Base-by-base conservation (phyloP, 2,113 vertebrate species). In the Hippocampus comes region DNA sequence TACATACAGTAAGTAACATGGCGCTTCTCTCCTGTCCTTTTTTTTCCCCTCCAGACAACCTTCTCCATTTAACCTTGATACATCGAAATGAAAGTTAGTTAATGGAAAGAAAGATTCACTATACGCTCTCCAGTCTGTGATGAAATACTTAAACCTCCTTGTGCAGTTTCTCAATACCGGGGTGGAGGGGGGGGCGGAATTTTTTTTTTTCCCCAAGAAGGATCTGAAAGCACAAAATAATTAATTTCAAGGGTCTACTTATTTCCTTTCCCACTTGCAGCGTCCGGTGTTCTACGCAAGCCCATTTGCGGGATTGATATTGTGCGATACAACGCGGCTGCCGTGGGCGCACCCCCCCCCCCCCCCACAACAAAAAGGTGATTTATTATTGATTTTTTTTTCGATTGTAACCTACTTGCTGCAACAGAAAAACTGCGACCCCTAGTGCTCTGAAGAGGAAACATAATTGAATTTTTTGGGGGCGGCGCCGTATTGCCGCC, bases 241-340 rank as follows among this genome's bases (percentile, higher is more conserved):
- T 86, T 80, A 6, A 84, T 85, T 85, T 77, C 15, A 21, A 14
- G 53, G 59, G 9, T 61, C 74, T 77, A 27, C 63, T 83, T 82
- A 57, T 80, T 79, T 76, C 27, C 61, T 21, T 1, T 43, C 41
- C 27, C 34, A n/a, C 25, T 68, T 76, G 51, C 42, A 46, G 51
- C 72, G 82, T 66, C 57, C 70, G 70, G 72, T 70, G 75, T 74
- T 84, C 64, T 70, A 57, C 64, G 61, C 67, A 67, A 70, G 55
- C 63, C 67, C 70, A 78, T 85, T 89, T 86, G 63, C 72, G 67
- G 78, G 82, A 90, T 81, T 89, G 88, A 91, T 89, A 81, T 83
- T 57, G 18, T 70, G 68, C 70, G 25, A 78, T 78, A 77, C 70
- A 60, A 67, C 64, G 70, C 78, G 30, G 30, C 30, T 4, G 30